Evolutionary conservation across 1,140 invertebrate species (phyloP).

Genomic region (Drosophila dunni): DNA sequence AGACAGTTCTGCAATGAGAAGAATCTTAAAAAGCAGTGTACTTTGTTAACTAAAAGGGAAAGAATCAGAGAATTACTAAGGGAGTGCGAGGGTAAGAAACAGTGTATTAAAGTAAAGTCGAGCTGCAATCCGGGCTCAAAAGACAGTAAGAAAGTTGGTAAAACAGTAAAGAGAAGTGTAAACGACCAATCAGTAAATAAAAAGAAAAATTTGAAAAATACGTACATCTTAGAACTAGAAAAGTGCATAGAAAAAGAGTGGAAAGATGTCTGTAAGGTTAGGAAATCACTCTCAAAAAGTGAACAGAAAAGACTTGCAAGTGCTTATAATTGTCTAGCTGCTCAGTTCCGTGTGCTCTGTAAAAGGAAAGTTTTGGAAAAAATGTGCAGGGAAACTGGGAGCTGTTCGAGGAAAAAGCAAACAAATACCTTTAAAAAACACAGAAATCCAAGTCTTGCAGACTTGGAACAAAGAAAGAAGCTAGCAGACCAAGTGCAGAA

Average conservation of each 20-base stretch:
- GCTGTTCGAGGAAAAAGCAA: background rate
- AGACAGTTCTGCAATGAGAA: conserved; percentile 3
- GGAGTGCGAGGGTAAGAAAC: background rate
- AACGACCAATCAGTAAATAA: background rate
- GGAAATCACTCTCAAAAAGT: background rate
- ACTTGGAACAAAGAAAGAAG: background rate
- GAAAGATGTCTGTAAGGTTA: conserved; percentile 3
- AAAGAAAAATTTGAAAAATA: background rate
- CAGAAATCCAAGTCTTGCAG: too few species aligned
- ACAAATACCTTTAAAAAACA: background rate
- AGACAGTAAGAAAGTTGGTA: background rate
- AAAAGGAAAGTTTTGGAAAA: background rate
- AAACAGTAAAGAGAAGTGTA: background rate
- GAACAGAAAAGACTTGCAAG: background rate
- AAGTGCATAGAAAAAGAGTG: conserved; percentile 22
- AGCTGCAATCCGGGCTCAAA: background rate
- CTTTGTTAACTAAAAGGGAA: background rate
- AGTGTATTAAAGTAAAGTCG: background rate
- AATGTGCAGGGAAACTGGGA: conserved; percentile 6
- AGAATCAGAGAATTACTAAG: background rate
- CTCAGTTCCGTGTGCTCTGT: conserved; percentile 7
- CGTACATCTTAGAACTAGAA: conserved; percentile 12
- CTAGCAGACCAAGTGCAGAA: background rate
- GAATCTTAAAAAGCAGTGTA: background rate
- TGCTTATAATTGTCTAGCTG: conserved; percentile 10